Conservation (phyloP, 2,888 invertebrate species). For the Latrodectus hesperus region DNA sequence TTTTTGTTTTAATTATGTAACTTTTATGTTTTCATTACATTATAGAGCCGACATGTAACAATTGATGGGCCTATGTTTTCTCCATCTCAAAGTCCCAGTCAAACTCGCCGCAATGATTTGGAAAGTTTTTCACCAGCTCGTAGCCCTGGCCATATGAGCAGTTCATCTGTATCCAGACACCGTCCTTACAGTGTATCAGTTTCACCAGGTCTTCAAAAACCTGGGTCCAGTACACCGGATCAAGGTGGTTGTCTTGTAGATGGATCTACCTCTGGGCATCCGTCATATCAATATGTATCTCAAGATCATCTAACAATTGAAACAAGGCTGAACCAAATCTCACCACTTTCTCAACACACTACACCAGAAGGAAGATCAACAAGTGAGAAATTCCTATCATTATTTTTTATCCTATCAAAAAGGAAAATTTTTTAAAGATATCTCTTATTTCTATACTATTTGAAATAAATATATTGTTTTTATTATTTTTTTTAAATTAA, state of each 20-base stretch:
- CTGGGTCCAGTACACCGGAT: slow-evolving; percentile 58
- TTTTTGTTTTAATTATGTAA: no score
- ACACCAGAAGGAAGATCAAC: slow-evolving; percentile 66
- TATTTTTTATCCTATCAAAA: no score
- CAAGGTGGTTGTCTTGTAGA: slow-evolving; percentile 47
- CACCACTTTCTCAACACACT: slow-evolving; percentile 61
- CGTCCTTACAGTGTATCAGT: slow-evolving; percentile 58
- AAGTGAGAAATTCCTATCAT: slow-evolving; percentile 21
- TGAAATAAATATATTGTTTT: no score
- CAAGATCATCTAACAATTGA: slow-evolving; percentile 62
- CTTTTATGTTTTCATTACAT: background rate
- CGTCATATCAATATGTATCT: slow-evolving; percentile 61
- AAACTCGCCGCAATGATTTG: slow-evolving; percentile 51
- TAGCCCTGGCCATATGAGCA: slow-evolving; percentile 56
- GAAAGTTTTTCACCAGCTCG: slow-evolving; percentile 54
- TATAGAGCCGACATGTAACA: slow-evolving; percentile 61
- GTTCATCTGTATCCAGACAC: slow-evolving; percentile 44
- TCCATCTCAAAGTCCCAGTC: slow-evolving; percentile 67
- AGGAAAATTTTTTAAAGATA: no score
- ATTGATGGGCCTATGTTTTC: slow-evolving; percentile 61
- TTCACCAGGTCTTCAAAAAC: slow-evolving; percentile 56
- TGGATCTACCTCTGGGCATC: slow-evolving; percentile 32
- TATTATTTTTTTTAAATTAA: no score
- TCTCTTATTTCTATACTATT: no score
- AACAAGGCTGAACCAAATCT: slow-evolving; percentile 62